Evolutionary conservation across 1,140 invertebrate genomes (phyloP), one percentile per base, ranked within the genome.

Genomic region (Oreohelix idahoensis): DNA sequence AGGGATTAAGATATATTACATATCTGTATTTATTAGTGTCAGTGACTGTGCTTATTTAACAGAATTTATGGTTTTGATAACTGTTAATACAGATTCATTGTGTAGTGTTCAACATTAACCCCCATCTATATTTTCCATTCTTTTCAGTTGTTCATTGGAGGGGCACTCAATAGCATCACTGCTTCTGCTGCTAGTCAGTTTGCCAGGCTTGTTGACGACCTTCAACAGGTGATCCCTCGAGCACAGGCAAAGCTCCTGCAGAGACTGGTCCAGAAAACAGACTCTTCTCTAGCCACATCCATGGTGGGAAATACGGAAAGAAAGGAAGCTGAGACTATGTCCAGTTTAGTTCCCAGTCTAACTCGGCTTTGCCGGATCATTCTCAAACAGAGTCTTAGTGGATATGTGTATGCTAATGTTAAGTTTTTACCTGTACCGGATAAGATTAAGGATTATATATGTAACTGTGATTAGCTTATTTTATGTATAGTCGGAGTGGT

Each of bases 361-460:
- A 17, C 38, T 10, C 71, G 42, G 71, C 35, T 74, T 8, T 38
- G 71, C 71, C n/a, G 38, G n/a, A 35, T 74, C 20, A 38, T 4
- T n/a, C 1, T 74, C 11, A 74, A n/a, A n/a, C 71, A 74, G 39
- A 13, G 71, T 74, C 71, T 74, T 29, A 35, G 71, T 38, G 39
- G 39, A n/a, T 45, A 74, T 74, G 71, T 74, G 0, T 74, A 11
- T 35, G 8, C 26, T 39, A n/a, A 74, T 29, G 38, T 39, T 11
- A 45, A 74, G 42, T 45, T 38, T 42, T 35, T 74, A 23, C 71
- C 71, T 35, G 11, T 74, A 38, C 71, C 71, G 4, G 71, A 74
- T 74, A 74, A 74, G n/a, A 74, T 74, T 10, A 74, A 74, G n/a
- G 71, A 74, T 1, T 74, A 74, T 74, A 74, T 74, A 42, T 74